Evolutionary conservation across 2,888 invertebrate genomes (phyloP).

Genomic region (Seira musarum): DNA sequence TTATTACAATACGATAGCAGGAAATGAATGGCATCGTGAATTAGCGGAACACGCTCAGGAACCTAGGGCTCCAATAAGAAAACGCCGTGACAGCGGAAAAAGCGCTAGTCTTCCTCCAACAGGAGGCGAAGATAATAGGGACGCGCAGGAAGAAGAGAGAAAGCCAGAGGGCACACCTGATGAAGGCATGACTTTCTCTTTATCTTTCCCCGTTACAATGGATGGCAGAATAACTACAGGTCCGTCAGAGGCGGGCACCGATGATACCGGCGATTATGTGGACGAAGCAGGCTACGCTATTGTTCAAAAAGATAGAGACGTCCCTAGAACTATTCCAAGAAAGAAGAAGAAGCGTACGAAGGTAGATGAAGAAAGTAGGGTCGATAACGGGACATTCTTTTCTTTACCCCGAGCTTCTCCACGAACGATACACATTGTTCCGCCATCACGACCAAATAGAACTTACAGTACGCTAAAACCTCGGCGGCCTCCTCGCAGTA

Average conservation of each 20-base stretch:
- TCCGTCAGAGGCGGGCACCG: slow-evolving; percentile 32
- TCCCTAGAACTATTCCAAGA: slow-evolving; percentile 62
- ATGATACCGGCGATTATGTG: slow-evolving; percentile 61
- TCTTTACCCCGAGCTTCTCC: slow-evolving; percentile 60
- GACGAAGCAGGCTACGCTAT: slow-evolving; percentile 69
- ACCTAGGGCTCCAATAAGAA: slow-evolving; percentile 40
- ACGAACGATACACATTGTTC: slow-evolving; percentile 59
- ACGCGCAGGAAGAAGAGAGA: slow-evolving; percentile 12
- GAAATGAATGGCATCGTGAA: slow-evolving; percentile 67
- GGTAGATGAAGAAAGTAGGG: slow-evolving; percentile 22
- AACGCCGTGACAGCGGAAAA: slow-evolving; percentile 51
- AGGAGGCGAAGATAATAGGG: slow-evolving; percentile 25
- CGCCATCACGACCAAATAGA: slow-evolving; percentile 66
- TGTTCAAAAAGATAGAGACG: slow-evolving; percentile 61
- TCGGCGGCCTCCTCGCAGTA: slow-evolving; percentile 68
- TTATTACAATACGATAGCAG: slow-evolving; percentile 69
- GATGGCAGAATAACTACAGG: background rate
- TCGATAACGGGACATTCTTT: slow-evolving; percentile 50
- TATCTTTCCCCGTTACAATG: background rate
- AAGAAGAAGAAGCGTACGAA: slow-evolving; percentile 60
- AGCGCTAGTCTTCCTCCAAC: slow-evolving; percentile 42
- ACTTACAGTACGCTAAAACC: slow-evolving; percentile 68
- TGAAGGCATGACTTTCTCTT: background rate
- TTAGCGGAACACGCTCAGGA: slow-evolving; percentile 53
- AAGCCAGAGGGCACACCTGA: background rate